Conservation (phyloP, 1,140 invertebrate species). For the Pissodes strobi region DNA sequence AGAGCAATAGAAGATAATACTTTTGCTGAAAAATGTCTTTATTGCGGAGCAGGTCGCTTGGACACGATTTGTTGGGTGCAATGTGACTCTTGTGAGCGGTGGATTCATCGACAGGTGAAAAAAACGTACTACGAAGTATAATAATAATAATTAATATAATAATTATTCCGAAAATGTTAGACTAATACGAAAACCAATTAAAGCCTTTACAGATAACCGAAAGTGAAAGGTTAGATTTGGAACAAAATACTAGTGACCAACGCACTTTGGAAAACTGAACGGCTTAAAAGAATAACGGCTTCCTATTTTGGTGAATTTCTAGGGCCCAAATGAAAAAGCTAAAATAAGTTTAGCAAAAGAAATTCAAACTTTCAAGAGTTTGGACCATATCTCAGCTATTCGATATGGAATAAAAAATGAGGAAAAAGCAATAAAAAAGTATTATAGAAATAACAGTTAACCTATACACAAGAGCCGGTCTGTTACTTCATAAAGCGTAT, state of each 20-base stretch:
- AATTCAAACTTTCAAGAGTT: constrained; percentile 40
- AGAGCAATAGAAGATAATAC: too few species aligned
- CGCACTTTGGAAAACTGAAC: constrained; percentile 45
- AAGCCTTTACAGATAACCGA: neutral
- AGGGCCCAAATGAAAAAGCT: constrained; percentile 41
- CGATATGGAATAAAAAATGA: constrained; percentile 50
- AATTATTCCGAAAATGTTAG: too few species aligned
- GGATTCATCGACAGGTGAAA: too few species aligned
- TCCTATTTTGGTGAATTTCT: constrained; percentile 53
- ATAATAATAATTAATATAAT: too few species aligned
- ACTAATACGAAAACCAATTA: too few species aligned
- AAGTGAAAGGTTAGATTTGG: neutral
- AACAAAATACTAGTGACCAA: constrained; percentile 25
- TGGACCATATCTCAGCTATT: constrained; percentile 33
- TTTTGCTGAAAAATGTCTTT: too few species aligned
- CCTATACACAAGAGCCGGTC: constrained; percentile 48
- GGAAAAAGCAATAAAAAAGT: constrained; percentile 41
- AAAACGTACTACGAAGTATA: too few species aligned
- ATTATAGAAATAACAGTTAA: constrained; percentile 34
- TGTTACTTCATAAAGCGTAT: constrained; percentile 51
- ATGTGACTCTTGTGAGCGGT: too few species aligned
- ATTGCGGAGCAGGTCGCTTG: too few species aligned
- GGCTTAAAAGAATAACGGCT: constrained; percentile 49
- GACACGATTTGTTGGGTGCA: too few species aligned
- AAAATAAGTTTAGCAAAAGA: constrained; percentile 13